Base-by-base conservation (phyloP, 2,113 vertebrate genomes). In the Hystrix cristata region DNA sequence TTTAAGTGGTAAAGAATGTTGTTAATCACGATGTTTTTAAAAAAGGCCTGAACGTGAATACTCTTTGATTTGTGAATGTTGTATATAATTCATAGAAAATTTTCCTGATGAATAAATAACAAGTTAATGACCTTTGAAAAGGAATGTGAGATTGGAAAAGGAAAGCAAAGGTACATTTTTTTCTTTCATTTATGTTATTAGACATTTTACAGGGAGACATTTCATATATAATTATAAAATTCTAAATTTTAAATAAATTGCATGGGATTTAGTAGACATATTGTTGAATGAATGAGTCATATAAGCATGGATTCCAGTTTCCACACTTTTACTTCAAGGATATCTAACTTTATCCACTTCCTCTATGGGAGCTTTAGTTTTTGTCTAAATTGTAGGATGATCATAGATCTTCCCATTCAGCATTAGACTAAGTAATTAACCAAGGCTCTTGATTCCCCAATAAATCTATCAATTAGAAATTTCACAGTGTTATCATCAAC, bases 21-120 rank as follows among this genome's bases (percentile, higher is more conserved):
- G 21, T 38, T 90, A 60, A 89, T 53, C 13, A 69, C 38, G 84
- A 43, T 67, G 46, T 11, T 67, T 21, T 57, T 92, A 43, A 55
- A 23, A 38, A 95, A 64, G 64, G 13, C 8, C 51, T 93, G 87
- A 67, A 59, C 53, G 46, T 51, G 25, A 85, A 64, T 88, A 29
- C 38, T 90, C 14, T 62, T 92, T 82, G 76, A 62, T 83, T 51
- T 91, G 43, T 67, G 15, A 18, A 46, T 89, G 1, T n/a, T 87
- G 23, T 53, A 53, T 87, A 11, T 43, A 86, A 81, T 65, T 94
- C 29, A 83, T 31, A 94, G 48, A 64, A 87, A 23, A 19, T 72
- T 93, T 95, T 84, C 46, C 82, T 86, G 18, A 93, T 94, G 62
- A 97, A 89, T 76, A 90, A 95, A 64, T 25, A 27, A 13, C 53